Conservation (phyloP, 92 coral and sea anemone genomes). For the Plumapathes pennacea region DNA sequence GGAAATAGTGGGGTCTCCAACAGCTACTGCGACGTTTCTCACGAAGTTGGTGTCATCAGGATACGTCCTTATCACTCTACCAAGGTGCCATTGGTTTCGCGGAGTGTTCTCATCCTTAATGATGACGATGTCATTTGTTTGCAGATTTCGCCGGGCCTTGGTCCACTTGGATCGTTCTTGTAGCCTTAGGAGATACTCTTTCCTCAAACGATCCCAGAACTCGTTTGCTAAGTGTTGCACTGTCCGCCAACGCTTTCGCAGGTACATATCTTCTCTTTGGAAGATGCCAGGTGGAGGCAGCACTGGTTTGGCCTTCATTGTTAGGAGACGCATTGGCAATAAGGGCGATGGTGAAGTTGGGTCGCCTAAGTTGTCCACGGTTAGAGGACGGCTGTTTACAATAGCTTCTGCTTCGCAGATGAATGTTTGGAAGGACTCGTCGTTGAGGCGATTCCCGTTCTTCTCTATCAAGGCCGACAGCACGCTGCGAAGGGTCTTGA, state of each 20-base stretch:
- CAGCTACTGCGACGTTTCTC: conserved; percentile 15
- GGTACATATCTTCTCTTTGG: conserved; percentile 23
- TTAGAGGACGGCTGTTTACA: conserved; percentile 26
- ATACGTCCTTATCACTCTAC: conserved; percentile 5
- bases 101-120: conserved; percentile 7
- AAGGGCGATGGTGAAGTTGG: conserved; percentile 15
- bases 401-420: conserved; percentile 20
- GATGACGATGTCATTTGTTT: background rate
- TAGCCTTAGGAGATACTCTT: conserved; percentile 1
- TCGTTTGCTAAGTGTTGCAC: conserved; percentile 26
- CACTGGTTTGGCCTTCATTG: conserved; percentile 2
- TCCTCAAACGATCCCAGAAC: conserved; percentile 15
- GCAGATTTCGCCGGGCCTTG: conserved; percentile 6
- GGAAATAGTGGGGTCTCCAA: conserved; percentile 6
- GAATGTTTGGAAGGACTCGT: conserved; percentile 16
- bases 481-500: conserved; percentile 17
- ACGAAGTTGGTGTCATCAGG: conserved; percentile 5
- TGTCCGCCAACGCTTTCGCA: conserved; percentile 29
- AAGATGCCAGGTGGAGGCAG: conserved; percentile 37
- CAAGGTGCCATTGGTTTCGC: conserved; percentile 20
- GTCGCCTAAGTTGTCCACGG: background rate
- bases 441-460: conserved; percentile 14
- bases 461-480: conserved; percentile 3
- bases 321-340: conserved; percentile 10
- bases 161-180: conserved; percentile 21